Base-by-base conservation (phyloP, 1,140 invertebrate genomes). In the Ooceraea biroi region DNA sequence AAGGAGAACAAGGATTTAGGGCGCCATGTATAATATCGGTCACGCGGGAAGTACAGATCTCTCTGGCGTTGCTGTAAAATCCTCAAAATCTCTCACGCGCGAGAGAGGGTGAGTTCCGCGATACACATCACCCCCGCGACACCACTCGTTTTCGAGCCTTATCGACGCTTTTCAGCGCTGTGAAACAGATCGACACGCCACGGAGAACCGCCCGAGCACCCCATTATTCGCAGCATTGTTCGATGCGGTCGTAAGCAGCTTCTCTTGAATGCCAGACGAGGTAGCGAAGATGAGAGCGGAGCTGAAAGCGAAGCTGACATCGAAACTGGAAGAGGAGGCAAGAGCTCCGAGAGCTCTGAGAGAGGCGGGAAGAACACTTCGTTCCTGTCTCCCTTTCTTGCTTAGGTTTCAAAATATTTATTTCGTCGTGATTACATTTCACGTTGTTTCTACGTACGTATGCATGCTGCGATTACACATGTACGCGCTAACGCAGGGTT, bases 381-480 rank as follows among this genome's bases (percentile, higher is more conserved):
- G 36, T 36, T 36, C 7, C 7, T 25, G 12, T 50, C 14, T 19
- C 27, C 14, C 10, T 4, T n/a, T n/a, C 7, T 7, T 14, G 10
- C 19, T 44, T 66, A 85, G 48, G 52, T 58, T 83, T 86, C 46
- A 88, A 88, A 89, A 89, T 88, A 85, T 85, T 87, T 88, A 88
- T 88, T 89, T 69, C 55, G 14, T 44, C 48, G 60, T 74, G 85
- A 86, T 73, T 89, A 89, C 57, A 89, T 85, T 36, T 36, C 36
- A 60, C 68, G 48, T 46, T 44, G 27, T 71, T 68, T 83, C 77
- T 52, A 83, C 48, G 80, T 80, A 71, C 61, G 41, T 25, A 76
- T 36, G 63, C 57, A 72, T 78, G 77, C 30, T 19, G 50, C 58
- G 57, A 85, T 83, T 85, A 78, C 68, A 63, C 57, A 63, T 11